These are phyloP conservation scores for Leptinotarsa texana DNA, from an alignment of 1,140 invertebrate species.

Conservation along the genomic window DNA sequence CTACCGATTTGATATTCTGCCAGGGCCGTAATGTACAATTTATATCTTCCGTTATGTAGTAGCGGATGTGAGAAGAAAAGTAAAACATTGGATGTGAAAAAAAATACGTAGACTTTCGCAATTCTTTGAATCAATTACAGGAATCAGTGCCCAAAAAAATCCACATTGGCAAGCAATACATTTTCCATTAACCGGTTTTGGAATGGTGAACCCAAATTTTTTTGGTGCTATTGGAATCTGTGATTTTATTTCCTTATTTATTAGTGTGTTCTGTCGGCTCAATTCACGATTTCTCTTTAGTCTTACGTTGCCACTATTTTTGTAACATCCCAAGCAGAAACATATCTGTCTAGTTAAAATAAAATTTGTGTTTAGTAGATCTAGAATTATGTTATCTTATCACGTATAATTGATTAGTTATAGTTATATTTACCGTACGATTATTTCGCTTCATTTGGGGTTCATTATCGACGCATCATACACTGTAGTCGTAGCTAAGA, in stretches of 20 bases:
- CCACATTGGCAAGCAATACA: neutral
- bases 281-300: neutral
- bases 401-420: neutral
- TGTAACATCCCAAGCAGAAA: slow-evolving; percentile 9
- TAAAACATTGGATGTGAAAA: too few relatives aligned
- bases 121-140: too few relatives aligned
- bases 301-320: slow-evolving; percentile 9
- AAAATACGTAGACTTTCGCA: too few relatives aligned
- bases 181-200: neutral
- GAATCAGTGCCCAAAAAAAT: too few relatives aligned
- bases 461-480: neutral
- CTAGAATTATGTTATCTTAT: neutral
- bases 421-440: neutral
- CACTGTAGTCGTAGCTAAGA: too few relatives aligned
- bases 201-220: slow-evolving; percentile 3
- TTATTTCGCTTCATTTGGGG: neutral
- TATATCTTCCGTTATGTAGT: too few relatives aligned
- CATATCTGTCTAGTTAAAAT: neutral
- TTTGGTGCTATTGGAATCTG: slow-evolving; percentile 16
- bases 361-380: neutral
- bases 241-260: slow-evolving; percentile 10
- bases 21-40: too few relatives aligned
- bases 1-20: too few relatives aligned
- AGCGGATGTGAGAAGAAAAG: too few relatives aligned
- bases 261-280: neutral